Evolutionary conservation across 92 coral and sea anemone species (phyloP), one percentile per base, ranked within the genome.

Genomic region (Epizoanthus illoricatus): DNA sequence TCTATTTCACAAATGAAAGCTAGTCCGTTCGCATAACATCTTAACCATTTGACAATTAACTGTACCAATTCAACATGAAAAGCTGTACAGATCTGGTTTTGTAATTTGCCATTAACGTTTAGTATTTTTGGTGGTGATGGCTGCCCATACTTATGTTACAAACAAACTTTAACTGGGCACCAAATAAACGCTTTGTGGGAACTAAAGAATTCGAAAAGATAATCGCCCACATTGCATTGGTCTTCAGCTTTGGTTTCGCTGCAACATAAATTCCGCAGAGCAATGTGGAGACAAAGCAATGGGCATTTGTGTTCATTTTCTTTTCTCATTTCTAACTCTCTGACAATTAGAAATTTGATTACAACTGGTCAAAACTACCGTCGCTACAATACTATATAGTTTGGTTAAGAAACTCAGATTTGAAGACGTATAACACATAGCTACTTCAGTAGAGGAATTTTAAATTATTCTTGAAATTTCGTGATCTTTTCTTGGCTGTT

Each of bases 381-480:
- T 54, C 15, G 72, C 12, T n/a, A 13, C 13, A 36, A 75, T 41
- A 41, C 13, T 52, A 52, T 52, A 52, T 52, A 52, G 56, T 12
- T 45, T 45, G 49, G 56, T 76, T 7, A 62, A 16, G 59, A 19
- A 62, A 5, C 41, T 57, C 61, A 65, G 58, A 21, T 62, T 36
- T 41, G 20, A 18, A 5, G 81, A 40, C 36, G 10, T 63, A 42
- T 5, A 43, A 20, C 59, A 62, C 71, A 78, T 52, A 52, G 82
- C 16, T 11, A 59, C 43, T 78, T 64, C 72, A 63, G 61, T 19
- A 18, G 42, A 69, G 24, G 71, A 78, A 76, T 21, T 75, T 78
- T 43, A 78, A 62, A 63, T 78, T 63, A 78, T 78, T 36, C 68
- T 33, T 78, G 10, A 41, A 45, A 57, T 63, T 19, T 78, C 21